Base-by-base conservation (phyloP, 2,113 vertebrate genomes). In the Camelus dromedarius region DNA sequence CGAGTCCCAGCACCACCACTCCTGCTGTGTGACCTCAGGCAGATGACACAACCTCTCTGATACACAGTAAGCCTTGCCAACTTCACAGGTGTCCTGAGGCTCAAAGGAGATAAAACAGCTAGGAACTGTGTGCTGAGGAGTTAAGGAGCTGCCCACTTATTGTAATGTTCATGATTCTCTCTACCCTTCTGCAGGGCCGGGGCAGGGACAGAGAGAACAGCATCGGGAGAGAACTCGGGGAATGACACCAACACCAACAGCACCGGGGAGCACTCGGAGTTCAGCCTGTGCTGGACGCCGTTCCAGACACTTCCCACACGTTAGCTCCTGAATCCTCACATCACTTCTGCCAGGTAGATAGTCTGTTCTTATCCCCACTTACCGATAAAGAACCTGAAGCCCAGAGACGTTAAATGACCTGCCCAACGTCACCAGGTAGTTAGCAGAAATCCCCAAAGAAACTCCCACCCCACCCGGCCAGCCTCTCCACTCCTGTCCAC, bases 281-380 rank as follows among this genome's bases (percentile, higher is more conserved):
- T 4, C 0, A 14, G 52, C 10, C 0, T 1, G 38, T 16, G 28
- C 19, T 0, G 5, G 66, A 24, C 8, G 7, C 73, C 0, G 1
- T 5, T 28, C 46, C 12, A 2, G 48, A 16, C 28, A 0, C n/a
- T 38, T 12, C 5, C 58, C 35, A 32, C 30, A 4, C 52, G 0
- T 46, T 0, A 5, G 66, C 22, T n/a, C 60, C 81, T 0, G 1
- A 20, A 19, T 28, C 26, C 35, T 60, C 26, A 3, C 64, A 18
- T 5, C 32, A 16, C 42, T 50, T n/a, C 42, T 28, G 4, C 7
- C 1, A 12, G 24, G 66, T 3, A 13, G 15, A 13, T 2, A 35
- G n/a, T 3, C 56, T 20, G 6, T 9, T 5, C 1, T 8, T 1
- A 18, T 48, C 89, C 38, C 50, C 2, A 16, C 11, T 11, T n/a